Base-by-base conservation (phyloP, 1,140 invertebrate species). In the Psilanteris sp. region DNA sequence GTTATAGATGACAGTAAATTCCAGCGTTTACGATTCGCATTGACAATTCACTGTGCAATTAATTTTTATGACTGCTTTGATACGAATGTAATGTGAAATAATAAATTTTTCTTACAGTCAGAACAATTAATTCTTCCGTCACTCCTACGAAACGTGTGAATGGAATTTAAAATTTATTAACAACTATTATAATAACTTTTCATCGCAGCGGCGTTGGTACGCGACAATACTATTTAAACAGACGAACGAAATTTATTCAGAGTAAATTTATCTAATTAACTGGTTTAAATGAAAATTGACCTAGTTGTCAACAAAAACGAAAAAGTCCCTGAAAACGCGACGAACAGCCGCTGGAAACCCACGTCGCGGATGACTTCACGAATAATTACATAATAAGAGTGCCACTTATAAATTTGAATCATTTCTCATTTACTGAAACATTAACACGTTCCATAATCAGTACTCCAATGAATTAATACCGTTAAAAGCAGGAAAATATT, bases 361-460 rank as follows among this genome's bases (percentile, higher is more conserved):
- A 48, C 57, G 43, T 43, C 13, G 15, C 13, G 27, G n/a, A 44
- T 57, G 54, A 61, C 32, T 37, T 48, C 41, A 61, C 24, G 57
- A 18, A 27, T 59, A 48, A 61, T 61, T 61, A 10, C 57, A 29
- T 48, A 62, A 48, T 29, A 3, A 29, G 22, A 48, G 13, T 39
- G 31, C 6, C 43, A 29, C 37, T 62, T 46, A 37, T 46, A 39
- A 37, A 48, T 29, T 62, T 14, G 32, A 62, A 62, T 62, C 24
- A 10, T 62, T 46, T 61, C 41, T 37, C 20, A 26, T 61, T 46
- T 24, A 26, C 32, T 37, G 5, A 4, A 29, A 39, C 43, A 20
- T 39, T 62, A 48, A 37, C 32, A 32, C 26, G 32, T 48, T 37
- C 43, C 32, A 48, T 62, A 48, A 62, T 48, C 57, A 27, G 4